phyloP scores from a whole-genome alignment of 2,888 invertebrate species.

The Mythimna loreyi region DNA sequence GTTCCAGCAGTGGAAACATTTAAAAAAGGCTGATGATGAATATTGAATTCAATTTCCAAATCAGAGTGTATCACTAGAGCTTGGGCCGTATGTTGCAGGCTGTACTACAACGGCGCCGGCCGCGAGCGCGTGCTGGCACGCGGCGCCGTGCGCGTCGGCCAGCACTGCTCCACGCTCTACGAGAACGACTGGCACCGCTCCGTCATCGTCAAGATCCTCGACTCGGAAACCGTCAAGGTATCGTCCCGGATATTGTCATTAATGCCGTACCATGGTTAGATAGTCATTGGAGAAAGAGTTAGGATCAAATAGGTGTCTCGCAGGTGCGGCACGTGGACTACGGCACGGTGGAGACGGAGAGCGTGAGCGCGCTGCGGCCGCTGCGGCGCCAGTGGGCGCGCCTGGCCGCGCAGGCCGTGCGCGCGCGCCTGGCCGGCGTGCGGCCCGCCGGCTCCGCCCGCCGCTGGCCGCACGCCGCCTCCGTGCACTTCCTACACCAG shows the following conservation, averaged over 20 bases:
- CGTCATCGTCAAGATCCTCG: conserved; percentile 83
- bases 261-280: too few relatives aligned
- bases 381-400: conserved; percentile 79
- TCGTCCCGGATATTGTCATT: background rate
- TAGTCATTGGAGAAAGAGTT: too few relatives aligned
- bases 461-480: conserved; percentile 86
- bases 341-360: conserved; percentile 87
- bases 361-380: conserved; percentile 71
- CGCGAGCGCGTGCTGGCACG: conserved; percentile 72
- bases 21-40: too few relatives aligned
- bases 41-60: background rate
- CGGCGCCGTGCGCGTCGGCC: conserved; percentile 83
- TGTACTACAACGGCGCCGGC: conserved; percentile 78
- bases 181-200: conserved; percentile 89
- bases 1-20: too few relatives aligned
- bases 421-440: conserved; percentile 87
- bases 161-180: conserved; percentile 86
- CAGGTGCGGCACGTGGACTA: conserved; percentile 91
- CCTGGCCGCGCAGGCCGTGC: conserved; percentile 88
- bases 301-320: background rate
- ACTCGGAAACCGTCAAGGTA: conserved; percentile 84
- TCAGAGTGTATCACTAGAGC: background rate
- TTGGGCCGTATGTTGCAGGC: conserved; percentile 62
- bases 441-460: conserved; percentile 80
- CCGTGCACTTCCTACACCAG: conserved; percentile 78